A percentile compares a stretch with the other conserved stretches of the same genome.
Conservation (phyloP, 1,140 invertebrate species). For the Chionoecetes opilio region DNA sequence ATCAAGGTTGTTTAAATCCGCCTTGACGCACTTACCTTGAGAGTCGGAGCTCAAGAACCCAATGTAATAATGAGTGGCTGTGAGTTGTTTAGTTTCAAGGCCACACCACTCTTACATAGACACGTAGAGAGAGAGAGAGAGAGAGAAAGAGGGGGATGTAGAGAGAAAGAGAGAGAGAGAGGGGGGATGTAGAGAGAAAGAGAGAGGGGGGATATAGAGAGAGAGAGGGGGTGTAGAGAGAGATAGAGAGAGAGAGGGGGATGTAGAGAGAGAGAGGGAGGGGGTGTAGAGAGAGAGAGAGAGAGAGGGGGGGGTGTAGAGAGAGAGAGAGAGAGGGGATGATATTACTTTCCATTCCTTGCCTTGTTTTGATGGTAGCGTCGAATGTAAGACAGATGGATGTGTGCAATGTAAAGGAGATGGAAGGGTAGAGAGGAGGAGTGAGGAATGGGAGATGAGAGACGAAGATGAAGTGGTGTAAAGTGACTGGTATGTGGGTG, state of each 20-base stretch:
- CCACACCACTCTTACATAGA: no score
- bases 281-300: background rate
- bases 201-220: no score
- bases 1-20: no score
- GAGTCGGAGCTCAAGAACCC: no score
- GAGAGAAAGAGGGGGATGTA: no score
- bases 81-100: no score
- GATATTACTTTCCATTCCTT: background rate
- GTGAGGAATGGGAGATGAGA: background rate
- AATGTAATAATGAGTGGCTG: no score
- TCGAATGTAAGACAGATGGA: background rate
- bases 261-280: background rate
- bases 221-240: no score
- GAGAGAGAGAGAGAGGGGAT: constrained; percentile 19
- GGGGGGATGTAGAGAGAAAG: no score
- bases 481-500: background rate
- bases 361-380: background rate
- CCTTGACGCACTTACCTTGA: no score
- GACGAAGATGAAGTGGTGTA: constrained; percentile 20
- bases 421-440: background rate
- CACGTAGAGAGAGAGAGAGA: no score
- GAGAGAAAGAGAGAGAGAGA: no score
- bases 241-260: background rate
- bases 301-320: background rate
- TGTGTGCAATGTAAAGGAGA: background rate